Evolutionary conservation across 2,113 vertebrate genomes (phyloP).

Genomic region (Sula dactylatra): DNA sequence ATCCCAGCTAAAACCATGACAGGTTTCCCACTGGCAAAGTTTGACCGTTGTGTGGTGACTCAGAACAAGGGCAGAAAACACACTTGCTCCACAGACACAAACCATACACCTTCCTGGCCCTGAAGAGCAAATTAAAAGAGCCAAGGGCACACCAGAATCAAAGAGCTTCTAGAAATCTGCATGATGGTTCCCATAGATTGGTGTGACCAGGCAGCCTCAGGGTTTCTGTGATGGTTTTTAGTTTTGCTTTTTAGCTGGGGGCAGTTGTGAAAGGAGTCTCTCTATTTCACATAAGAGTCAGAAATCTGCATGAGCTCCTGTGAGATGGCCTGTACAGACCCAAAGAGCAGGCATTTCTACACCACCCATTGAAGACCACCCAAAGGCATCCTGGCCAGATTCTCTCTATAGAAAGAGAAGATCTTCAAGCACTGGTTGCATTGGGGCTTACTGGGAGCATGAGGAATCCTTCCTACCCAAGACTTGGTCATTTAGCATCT

Average conservation of each 20-base stretch:
- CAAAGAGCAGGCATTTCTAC: not conserved
- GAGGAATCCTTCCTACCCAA: not conserved
- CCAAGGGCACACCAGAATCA: not conserved
- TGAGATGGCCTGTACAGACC: not conserved
- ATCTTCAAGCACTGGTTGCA: not conserved
- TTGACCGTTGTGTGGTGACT: rapidly evolving
- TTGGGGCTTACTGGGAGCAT: not conserved
- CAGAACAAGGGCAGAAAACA: not conserved
- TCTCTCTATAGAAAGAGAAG: not conserved
- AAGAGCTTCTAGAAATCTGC: not conserved
- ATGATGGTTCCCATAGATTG: not conserved
- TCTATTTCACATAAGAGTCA: not conserved
- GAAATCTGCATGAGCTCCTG: not conserved
- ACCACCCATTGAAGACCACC: not conserved
- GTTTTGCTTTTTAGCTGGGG: not conserved
- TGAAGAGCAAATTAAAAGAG: not conserved
- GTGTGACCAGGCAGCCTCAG: not conserved
- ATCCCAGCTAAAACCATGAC: too few relatives aligned
- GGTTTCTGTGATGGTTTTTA: not conserved
- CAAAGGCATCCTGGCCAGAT: not conserved
- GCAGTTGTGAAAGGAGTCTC: not conserved
- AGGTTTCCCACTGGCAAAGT: not conserved
- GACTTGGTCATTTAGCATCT: not conserved
- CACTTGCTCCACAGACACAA: not conserved
- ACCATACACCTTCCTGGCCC: not conserved